Base-by-base conservation (phyloP, 1,140 invertebrate species). In the Drosophila biarmipes region DNA sequence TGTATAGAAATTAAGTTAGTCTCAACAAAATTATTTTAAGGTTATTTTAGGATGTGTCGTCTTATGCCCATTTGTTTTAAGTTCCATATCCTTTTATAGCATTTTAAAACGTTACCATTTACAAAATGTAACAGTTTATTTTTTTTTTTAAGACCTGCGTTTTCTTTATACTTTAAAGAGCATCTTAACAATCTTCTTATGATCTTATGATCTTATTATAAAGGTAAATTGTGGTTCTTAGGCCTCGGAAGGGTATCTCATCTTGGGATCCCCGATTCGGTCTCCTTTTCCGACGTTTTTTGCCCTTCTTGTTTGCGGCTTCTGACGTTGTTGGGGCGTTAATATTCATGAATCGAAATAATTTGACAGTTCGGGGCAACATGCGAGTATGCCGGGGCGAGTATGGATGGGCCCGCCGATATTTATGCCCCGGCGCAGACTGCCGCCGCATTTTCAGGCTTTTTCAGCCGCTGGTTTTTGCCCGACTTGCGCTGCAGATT, bases 271-370 rank as follows among this genome's bases (percentile, higher is more conserved):
- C 6, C 4, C 2, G 7, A 10, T 11, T 15, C 48, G 17, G 0
- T 4, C 17, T 12, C 6, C 0, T 4, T 35, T 4, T 14, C 27
- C 6, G 56, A 43, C 29, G 34, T 7, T 40, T 64, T 29, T 38
- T 29, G 24, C 43, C 37, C 56, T 14, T 49, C 37, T 73, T 34
- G 42, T 73, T 46, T 74, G 57, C 61, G 59, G 59, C 58, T 53
- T 52, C 71, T 51, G 29, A 76, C 49, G 52, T 58, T 52, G 68
- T 29, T 77, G 68, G 78, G 85, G 84, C 84, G 84, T 89, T 90
- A 89, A 89, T 89, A 89, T 89, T 89, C 84, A 89, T 89, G 84
- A 89, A 89, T 89, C 85, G 84, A 90, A 89, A 89, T 89, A 89
- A 89, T 89, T 89, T 89, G 84, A 89, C 84, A 89, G 84, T 89